These are phyloP conservation scores for Euproctis similis DNA, from an alignment of 2,888 invertebrate species.

Conservation along the genomic window DNA sequence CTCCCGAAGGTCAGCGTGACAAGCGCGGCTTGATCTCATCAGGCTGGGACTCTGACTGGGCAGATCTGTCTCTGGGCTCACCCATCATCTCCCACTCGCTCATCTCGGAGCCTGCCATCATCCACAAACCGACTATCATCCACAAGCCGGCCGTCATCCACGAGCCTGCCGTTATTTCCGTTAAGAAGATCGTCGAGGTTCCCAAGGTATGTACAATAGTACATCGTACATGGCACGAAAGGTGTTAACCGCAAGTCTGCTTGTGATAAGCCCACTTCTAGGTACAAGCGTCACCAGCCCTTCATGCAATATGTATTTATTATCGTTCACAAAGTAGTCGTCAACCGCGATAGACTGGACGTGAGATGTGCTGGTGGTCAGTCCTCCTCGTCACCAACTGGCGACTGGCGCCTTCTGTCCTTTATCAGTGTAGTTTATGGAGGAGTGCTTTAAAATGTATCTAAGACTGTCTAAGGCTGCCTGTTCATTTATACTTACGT, in stretches of 20 bases:
- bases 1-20: slow-evolving; percentile 29
- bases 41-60: slow-evolving; percentile 10
- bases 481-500: not conserved
- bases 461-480: not conserved
- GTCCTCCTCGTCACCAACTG: too few relatives aligned
- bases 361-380: too few relatives aligned
- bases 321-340: too few relatives aligned
- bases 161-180: slow-evolving; percentile 26
- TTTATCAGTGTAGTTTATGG: too few relatives aligned
- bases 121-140: slow-evolving; percentile 19
- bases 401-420: too few relatives aligned
- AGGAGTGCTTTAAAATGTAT: not conserved
- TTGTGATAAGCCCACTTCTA: too few relatives aligned
- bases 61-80: slow-evolving; percentile 7
- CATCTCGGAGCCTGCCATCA: slow-evolving; percentile 12
- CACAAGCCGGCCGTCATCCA: slow-evolving; percentile 23
- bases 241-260: too few relatives aligned
- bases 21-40: slow-evolving; percentile 30
- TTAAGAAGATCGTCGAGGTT: slow-evolving; percentile 39
- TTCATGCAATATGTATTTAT: too few relatives aligned
- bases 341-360: too few relatives aligned
- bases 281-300: too few relatives aligned
- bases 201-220: slow-evolving; percentile 34
- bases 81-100: slow-evolving; percentile 10
- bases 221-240: too few relatives aligned